These are phyloP conservation scores for Poecile montanus DNA, from an alignment of 2,797 vertebrate species.

Conservation along the genomic window DNA sequence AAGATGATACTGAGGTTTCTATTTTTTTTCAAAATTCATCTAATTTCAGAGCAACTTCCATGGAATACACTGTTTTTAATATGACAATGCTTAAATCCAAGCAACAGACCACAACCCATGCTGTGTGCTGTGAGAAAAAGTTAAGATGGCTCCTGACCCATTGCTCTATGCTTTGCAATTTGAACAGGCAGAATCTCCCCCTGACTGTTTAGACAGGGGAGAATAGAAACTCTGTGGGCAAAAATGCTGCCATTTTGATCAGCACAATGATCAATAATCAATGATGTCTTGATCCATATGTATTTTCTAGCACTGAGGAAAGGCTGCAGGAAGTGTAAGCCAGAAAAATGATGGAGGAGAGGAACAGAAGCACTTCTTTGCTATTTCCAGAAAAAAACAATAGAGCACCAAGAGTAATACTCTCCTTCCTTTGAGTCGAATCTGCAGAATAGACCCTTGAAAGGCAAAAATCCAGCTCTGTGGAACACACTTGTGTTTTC, in stretches of 20 bases:
- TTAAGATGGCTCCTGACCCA: background rate
- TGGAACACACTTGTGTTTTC: background rate
- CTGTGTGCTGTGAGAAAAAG: background rate
- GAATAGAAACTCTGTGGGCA: background rate
- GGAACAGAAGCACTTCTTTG: background rate
- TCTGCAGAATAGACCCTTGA: background rate
- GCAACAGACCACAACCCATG: background rate
- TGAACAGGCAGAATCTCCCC: background rate
- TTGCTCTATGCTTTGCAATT: background rate
- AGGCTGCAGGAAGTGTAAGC: background rate
- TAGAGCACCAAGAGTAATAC: background rate
- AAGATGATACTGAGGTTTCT: background rate
- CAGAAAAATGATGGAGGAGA: background rate
- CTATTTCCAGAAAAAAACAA: background rate
- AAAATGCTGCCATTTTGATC: background rate
- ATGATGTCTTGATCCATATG: background rate
- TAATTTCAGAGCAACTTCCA: background rate
- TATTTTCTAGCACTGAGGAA: background rate
- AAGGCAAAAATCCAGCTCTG: background rate
- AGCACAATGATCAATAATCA: background rate
- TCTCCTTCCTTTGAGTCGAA: background rate
- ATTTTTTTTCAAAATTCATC: background rate
- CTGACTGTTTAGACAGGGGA: background rate
- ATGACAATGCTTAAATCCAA: background rate
- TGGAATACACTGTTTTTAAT: background rate